Conservation (phyloP, 1,140 invertebrate genomes). For the Aphaenogaster ashmeadi region DNA sequence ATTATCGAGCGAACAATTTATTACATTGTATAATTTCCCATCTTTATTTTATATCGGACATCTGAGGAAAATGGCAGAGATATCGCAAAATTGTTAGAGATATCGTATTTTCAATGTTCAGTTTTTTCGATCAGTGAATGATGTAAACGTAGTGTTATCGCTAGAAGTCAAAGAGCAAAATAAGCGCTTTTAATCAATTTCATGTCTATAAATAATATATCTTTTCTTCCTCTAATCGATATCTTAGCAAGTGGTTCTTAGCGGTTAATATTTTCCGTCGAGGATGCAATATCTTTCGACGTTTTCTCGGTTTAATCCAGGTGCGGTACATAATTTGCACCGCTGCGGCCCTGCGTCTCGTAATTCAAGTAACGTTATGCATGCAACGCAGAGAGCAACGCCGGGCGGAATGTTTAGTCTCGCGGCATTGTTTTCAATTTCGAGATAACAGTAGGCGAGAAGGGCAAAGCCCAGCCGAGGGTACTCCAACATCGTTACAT, state of each 20-base stretch:
- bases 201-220: neutral
- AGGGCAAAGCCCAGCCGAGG: conserved; percentile 19
- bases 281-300: conserved; percentile 21
- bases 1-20: neutral
- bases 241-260: neutral
- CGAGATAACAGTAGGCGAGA: conserved; percentile 56
- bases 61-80: neutral
- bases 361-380: conserved; percentile 63
- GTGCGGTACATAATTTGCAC: conserved; percentile 7
- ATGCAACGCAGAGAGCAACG: conserved; percentile 53
- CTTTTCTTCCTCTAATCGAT: neutral
- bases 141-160: neutral
- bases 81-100: neutral
- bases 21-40: neutral
- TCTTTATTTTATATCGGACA: neutral
- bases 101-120: neutral
- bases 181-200: neutral
- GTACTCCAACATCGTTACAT: conserved; percentile 20
- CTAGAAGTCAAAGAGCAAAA: neutral
- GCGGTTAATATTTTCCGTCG: neutral
- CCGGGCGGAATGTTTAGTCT: conserved; percentile 57
- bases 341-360: conserved; percentile 51
- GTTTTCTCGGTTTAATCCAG: conserved; percentile 36
- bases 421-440: conserved; percentile 65
- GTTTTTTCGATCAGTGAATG: neutral